Conservation (phyloP, 2,113 vertebrate species). For the Ciconia boyciana region DNA sequence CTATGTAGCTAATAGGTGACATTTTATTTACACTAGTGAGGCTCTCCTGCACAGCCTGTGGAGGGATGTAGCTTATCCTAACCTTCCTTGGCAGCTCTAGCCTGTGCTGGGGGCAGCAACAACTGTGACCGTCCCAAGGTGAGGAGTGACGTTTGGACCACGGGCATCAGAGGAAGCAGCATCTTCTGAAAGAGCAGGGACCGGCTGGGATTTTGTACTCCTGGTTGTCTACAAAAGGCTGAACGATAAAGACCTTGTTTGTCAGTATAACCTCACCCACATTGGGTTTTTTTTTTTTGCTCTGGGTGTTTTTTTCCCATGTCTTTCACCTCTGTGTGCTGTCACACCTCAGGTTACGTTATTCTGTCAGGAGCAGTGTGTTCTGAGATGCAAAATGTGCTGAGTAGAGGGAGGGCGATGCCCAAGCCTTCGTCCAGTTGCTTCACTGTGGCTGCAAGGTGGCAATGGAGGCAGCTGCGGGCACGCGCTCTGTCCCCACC, state of each 20-base stretch:
- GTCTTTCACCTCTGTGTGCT: fast-evolving
- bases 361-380: fast-evolving
- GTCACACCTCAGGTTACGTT: fast-evolving
- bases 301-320: not conserved
- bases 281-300: fast-evolving
- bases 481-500: not conserved
- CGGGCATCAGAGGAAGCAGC: not conserved
- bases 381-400: not conserved
- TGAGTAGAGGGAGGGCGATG: fast-evolving
- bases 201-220: not conserved
- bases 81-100: not conserved
- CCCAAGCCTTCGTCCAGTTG: fast-evolving
- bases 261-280: not conserved
- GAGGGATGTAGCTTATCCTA: not conserved
- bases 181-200: not conserved
- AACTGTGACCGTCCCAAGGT: not conserved
- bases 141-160: not conserved
- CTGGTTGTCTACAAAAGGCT: not conserved
- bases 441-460: not conserved
- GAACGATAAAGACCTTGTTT: fast-evolving
- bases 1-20: not conserved
- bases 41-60: fast-evolving
- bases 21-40: not conserved
- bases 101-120: not conserved
- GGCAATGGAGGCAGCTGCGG: not conserved